Evolutionary conservation across 2,113 vertebrate species (phyloP), one percentile per base, ranked within the genome.

Genomic region (Larimichthys crocea): DNA sequence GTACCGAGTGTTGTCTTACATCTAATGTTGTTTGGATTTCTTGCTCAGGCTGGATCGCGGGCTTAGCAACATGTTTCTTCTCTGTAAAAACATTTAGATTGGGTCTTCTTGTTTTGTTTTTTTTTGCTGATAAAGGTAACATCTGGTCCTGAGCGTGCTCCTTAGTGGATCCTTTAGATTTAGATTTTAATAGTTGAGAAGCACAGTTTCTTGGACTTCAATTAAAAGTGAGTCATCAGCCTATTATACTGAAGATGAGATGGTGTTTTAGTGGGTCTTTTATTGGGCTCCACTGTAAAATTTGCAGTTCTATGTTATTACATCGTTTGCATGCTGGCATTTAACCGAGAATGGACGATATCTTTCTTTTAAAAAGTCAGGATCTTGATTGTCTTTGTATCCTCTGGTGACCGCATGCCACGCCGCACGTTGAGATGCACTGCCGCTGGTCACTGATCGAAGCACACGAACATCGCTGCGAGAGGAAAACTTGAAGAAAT

Each of bases 1-100:
- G 83, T 81, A 75, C 52, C 1, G 74, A 80, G 76, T 69, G 71
- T 84, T 91, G 85, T 92, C 82, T 89, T 84, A 89, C 84, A 83
- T 82, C 74, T 86, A 73, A 79, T 84, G 70, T 62, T 89, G 78
- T 88, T 92, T 91, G 82, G 89, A 82, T 87, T 85, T 87, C 76
- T 82, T 74, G 82, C 68, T 87, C 69, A 67, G 66, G 26, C 66
- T 57, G 63, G 10, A 56, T 75, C 11, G 7, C 79, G 57, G 83
- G 70, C 64, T 59, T 83, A 64, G 50, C 15, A 87, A 80, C 79
- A 82, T 60, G 57, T 62, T 77, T 85, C 17, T 67, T 31, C 50
- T 80, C 77, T 73, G 64, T 84, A 40, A 74, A 79, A 63, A 10
- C 48, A 55, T 85, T 86, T 78, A 29, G 68, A 26, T 42, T 56